These are phyloP conservation scores for Drosophila anomelani DNA, from an alignment of 2,888 invertebrate genomes.

Conservation along the genomic window DNA sequence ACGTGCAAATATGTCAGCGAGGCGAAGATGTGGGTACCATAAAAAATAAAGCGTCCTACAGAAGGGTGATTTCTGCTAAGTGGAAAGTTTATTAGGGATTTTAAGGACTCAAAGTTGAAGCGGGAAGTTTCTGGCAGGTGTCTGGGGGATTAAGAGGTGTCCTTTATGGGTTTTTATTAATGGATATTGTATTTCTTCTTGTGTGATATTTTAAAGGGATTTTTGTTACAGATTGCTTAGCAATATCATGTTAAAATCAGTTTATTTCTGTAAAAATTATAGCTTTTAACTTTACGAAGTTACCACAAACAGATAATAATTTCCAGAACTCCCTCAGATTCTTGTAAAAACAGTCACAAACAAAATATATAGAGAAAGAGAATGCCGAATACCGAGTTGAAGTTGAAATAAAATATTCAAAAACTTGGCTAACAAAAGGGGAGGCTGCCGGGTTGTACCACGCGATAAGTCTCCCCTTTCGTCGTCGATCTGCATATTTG, in stretches of 20 bases:
- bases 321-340: not conserved
- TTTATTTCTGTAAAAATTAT: no score
- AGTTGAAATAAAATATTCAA: slow-evolving; percentile 32
- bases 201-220: no score
- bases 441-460: no score
- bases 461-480: slow-evolving; percentile 12
- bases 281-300: no score
- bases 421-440: slow-evolving; percentile 26
- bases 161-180: slow-evolving; percentile 1
- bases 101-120: not conserved
- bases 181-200: not conserved
- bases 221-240: no score
- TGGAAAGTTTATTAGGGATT: slow-evolving; percentile 9
- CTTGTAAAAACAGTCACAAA: slow-evolving; percentile 2
- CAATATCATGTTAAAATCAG: no score
- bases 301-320: no score
- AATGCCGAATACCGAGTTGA: not conserved
- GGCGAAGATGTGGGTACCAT: not conserved
- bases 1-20: slow-evolving; percentile 5
- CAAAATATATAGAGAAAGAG: not conserved
- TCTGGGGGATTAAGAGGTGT: not conserved
- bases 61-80: slow-evolving; percentile 3
- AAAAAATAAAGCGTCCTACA: slow-evolving; percentile 5
- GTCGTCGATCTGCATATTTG: slow-evolving; percentile 37
- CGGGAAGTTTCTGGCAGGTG: not conserved